phyloP scores from a whole-genome alignment of 2,797 vertebrate genomes.

The Percopsis omiscomaycus region DNA sequence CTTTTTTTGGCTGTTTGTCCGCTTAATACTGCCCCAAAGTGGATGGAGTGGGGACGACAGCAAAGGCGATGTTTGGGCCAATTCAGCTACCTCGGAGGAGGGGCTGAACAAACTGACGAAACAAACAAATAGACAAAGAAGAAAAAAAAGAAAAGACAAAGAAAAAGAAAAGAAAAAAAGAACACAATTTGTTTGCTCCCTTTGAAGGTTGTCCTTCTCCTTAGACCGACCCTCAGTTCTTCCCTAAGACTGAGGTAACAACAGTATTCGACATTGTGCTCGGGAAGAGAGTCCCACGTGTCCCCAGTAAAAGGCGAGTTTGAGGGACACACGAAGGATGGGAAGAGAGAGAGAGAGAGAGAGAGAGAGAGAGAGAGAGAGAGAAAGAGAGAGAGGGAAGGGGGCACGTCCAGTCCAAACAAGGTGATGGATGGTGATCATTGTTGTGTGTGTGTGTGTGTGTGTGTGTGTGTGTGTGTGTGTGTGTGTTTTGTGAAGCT shows the following conservation, averaged over 20 bases:
- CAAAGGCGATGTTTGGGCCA: constrained; percentile 57
- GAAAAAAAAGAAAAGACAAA: constrained; percentile 20
- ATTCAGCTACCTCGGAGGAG: constrained; percentile 46
- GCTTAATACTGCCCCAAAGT: constrained; percentile 44
- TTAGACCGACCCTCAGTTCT: constrained; percentile 81
- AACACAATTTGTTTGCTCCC: constrained; percentile 66
- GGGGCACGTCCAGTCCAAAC: constrained; percentile 74
- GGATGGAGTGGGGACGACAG: constrained; percentile 73
- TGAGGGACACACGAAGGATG: constrained; percentile 64
- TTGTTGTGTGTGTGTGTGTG: constrained; percentile 21
- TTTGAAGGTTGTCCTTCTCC: constrained; percentile 66
- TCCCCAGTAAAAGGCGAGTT: constrained; percentile 83
- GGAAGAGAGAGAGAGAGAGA: constrained; percentile 55
- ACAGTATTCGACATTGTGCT: constrained; percentile 91
- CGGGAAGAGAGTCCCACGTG: constrained; percentile 83
- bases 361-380: constrained; percentile 15
- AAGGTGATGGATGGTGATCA: constrained; percentile 69
- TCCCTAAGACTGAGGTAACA: constrained; percentile 85
- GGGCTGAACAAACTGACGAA: constrained; percentile 49
- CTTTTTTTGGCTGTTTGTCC: constrained; percentile 67
- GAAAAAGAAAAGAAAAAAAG: constrained; percentile 51
- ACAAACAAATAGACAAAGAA: constrained; percentile 44
- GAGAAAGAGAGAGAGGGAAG: constrained; percentile 66
- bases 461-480: constrained; percentile 10
- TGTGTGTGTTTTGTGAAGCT: constrained; percentile 34